Conservation (phyloP, 2,797 vertebrate genomes). For the Euphonia xanthogaster region DNA sequence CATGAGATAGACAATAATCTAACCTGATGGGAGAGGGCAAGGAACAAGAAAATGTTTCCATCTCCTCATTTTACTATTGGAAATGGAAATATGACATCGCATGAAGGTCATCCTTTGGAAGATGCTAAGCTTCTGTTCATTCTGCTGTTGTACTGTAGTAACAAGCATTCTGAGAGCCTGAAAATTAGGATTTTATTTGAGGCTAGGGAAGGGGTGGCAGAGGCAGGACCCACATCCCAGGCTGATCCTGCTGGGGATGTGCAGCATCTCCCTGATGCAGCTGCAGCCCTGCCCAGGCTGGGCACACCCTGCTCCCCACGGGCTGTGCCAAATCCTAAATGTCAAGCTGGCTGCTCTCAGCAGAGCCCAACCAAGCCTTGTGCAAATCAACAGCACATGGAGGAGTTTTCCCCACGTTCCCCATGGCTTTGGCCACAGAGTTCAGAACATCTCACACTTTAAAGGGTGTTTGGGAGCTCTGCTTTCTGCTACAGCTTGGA, state of each 20-base stretch:
- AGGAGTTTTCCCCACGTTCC: not conserved
- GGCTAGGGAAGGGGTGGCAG: not conserved
- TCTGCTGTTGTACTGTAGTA: not conserved
- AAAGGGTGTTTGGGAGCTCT: conserved; percentile 19
- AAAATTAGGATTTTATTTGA: not conserved
- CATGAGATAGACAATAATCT: not conserved
- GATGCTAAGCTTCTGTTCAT: not conserved
- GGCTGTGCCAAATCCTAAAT: conserved; percentile 1
- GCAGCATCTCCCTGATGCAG: not conserved
- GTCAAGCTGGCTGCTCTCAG: not conserved
- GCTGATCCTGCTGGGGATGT: not conserved
- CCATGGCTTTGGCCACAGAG: not conserved
- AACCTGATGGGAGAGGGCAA: not conserved
- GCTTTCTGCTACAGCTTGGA: not conserved
- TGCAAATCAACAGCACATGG: conserved; percentile 39
- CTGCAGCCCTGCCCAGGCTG: conserved; percentile 30
- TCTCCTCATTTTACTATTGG: not conserved
- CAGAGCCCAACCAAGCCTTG: not conserved
- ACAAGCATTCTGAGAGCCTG: not conserved
- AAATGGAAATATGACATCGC: not conserved
- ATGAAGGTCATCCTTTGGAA: not conserved
- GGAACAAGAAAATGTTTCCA: not conserved
- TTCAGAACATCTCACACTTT: not conserved
- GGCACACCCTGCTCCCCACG: not conserved
- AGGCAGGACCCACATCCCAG: not conserved